Base-by-base conservation (phyloP, 2,888 invertebrate species). In the Acrobasis repandana region DNA sequence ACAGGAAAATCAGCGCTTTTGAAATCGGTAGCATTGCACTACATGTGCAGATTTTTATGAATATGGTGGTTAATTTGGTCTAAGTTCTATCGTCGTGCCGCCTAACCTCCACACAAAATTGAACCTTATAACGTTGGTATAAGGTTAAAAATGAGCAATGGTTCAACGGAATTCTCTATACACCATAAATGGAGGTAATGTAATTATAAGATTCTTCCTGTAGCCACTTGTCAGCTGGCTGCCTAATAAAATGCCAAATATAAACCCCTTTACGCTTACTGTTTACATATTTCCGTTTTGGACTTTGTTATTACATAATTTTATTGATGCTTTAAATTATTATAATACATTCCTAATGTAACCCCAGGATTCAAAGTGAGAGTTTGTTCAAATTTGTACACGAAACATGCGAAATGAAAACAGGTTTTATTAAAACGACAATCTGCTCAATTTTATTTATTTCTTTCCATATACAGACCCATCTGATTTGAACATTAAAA, bases 381-480 rank as follows among this genome's bases (percentile, higher is more conserved):
- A 70, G 73, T 77, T 76, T 68, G 70, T 71, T 73, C 72, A 77
- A 71, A 73, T 60, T 75, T 74, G 69, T 70, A 77, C 65, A 67
- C 71, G 79, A 78, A 77, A 77, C 75, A 80, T 62, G 56, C 43
- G 4, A 61, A 64, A 64, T 54, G 56, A 59, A 61, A 64, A 54
- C 61, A 47, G 20, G 57, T 67, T 67, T 63, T 65, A 81, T 76
- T 80, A 69, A 85, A 83, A 86, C 76, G 61, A 77, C 62, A 61
- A 59, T 61, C 50, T 78, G 79, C 76, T 85, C 77, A 76, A 81
- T 82, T 85, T 82, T 81, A 78, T 84, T 87, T 87, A 83, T 83
- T 79, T 75, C 75, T 82, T 85, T 85, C 72, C 86, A 85, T 87
- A 87, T 85, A 88, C 88, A 88, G 79, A 88, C 86, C 88, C 86